A percentile compares a stretch with the other conserved stretches of the same genome.
Conservation (phyloP, 1,140 invertebrate genomes). For the Cephus cinctus region DNA sequence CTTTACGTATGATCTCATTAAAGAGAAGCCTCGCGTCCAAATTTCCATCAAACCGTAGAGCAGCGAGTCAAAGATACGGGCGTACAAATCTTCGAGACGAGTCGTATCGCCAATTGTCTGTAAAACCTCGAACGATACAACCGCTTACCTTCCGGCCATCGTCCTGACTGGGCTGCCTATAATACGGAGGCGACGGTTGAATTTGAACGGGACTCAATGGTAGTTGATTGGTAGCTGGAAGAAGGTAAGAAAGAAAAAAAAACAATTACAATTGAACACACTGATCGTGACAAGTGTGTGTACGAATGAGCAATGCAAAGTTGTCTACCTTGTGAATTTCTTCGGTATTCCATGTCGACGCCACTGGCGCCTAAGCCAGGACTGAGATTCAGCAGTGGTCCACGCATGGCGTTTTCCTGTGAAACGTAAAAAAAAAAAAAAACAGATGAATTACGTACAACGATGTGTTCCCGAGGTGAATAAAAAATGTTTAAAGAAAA, state of each 20-base stretch:
- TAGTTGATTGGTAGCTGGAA: slow-evolving; percentile 50
- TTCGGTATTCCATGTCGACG: slow-evolving; percentile 49
- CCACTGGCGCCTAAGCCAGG: slow-evolving; percentile 44
- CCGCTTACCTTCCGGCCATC: slow-evolving; percentile 52
- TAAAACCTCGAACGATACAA: slow-evolving; percentile 16
- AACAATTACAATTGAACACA: slow-evolving; percentile 4
- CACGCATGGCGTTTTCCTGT: slow-evolving; percentile 50
- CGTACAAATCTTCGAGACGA: too few relatives aligned
- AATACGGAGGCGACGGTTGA: slow-evolving; percentile 52
- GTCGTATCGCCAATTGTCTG: too few relatives aligned
- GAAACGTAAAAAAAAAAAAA: slow-evolving; percentile 2
- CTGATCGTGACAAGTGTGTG: neutral
- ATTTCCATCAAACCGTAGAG: too few relatives aligned
- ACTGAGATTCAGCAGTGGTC: slow-evolving; percentile 47
- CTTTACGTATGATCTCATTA: too few relatives aligned
- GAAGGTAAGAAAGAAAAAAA: slow-evolving; percentile 9
- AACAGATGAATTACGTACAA: too few relatives aligned
- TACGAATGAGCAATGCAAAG: too few relatives aligned
- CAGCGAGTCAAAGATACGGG: too few relatives aligned
- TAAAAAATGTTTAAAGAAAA: too few relatives aligned
- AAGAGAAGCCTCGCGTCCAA: too few relatives aligned
- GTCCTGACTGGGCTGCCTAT: slow-evolving; percentile 53
- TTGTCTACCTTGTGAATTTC: slow-evolving; percentile 43
- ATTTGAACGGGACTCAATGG: slow-evolving; percentile 54
- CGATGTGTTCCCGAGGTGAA: too few relatives aligned